Conservation (phyloP, 2,888 invertebrate species). For the Anthrax anthrax region DNA sequence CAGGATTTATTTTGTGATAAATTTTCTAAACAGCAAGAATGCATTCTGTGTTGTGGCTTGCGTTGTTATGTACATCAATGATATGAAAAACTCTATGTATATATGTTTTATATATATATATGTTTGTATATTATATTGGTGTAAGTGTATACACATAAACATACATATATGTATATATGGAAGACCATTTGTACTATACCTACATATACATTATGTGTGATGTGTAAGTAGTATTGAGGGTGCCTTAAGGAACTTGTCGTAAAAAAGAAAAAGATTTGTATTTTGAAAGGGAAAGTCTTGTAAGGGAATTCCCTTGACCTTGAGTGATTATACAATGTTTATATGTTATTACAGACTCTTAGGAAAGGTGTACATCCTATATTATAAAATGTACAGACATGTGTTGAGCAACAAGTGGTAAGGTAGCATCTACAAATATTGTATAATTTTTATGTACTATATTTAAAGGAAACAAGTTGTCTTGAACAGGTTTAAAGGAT, state of each 20-base stretch:
- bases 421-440: too few species aligned
- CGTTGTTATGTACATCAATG: not conserved
- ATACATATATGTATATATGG: too few species aligned
- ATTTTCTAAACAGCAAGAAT: not conserved
- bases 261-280: not conserved
- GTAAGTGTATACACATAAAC: too few species aligned
- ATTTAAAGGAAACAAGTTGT: not conserved
- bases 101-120: too few species aligned
- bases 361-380: not conserved
- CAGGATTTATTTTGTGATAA: not conserved
- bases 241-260: constrained; percentile 7
- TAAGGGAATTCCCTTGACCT: constrained; percentile 4
- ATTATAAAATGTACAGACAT: not conserved
- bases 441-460: too few species aligned
- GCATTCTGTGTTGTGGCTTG: not conserved
- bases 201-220: too few species aligned
- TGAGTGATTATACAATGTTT: not conserved
- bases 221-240: not conserved
- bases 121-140: too few species aligned
- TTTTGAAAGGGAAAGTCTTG: not conserved
- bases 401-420: not conserved
- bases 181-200: too few species aligned
- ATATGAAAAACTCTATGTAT: too few species aligned
- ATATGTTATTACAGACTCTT: not conserved
- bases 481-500: not conserved